Conservation (phyloP, 2,113 vertebrate genomes). For the Spheniscus mendiculus region DNA sequence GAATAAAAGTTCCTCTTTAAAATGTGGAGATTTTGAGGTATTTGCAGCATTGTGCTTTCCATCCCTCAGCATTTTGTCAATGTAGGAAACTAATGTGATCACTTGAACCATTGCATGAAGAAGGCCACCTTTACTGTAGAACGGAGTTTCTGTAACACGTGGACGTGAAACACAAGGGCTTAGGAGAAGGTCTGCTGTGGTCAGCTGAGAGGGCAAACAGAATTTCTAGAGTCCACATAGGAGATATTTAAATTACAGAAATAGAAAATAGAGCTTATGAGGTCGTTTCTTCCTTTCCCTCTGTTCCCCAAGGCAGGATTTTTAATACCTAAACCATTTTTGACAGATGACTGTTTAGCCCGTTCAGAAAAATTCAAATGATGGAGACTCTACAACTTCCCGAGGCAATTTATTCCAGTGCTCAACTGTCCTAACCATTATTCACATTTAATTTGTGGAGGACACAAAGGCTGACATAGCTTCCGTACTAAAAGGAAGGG, state of each 20-base stretch:
- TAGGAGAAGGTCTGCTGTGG: not conserved
- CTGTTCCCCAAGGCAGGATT: not conserved
- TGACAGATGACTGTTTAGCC: conserved; percentile 39
- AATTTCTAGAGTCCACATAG: not conserved
- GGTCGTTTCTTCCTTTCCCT: not conserved
- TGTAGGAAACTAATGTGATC: not conserved
- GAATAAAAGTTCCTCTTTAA: not conserved
- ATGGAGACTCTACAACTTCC: not conserved
- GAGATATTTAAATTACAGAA: not conserved
- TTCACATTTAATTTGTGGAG: not conserved
- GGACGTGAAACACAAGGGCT: not conserved
- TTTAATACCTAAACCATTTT: not conserved
- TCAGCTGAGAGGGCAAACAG: not conserved
- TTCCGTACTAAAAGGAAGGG: not conserved
- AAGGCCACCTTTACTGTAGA: not conserved
- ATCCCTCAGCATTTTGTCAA: not conserved
- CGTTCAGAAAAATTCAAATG: not conserved
- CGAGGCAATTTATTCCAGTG: not conserved
- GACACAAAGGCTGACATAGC: not conserved
- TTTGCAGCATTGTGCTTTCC: not conserved
- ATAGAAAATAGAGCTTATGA: not conserved
- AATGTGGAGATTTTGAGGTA: not conserved
- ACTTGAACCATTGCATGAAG: not conserved
- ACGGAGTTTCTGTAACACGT: not conserved
- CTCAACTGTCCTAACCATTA: not conserved